These are phyloP conservation scores for Alviniconcha marisindica DNA, from an alignment of 1,140 invertebrate genomes.

Conservation along the genomic window DNA sequence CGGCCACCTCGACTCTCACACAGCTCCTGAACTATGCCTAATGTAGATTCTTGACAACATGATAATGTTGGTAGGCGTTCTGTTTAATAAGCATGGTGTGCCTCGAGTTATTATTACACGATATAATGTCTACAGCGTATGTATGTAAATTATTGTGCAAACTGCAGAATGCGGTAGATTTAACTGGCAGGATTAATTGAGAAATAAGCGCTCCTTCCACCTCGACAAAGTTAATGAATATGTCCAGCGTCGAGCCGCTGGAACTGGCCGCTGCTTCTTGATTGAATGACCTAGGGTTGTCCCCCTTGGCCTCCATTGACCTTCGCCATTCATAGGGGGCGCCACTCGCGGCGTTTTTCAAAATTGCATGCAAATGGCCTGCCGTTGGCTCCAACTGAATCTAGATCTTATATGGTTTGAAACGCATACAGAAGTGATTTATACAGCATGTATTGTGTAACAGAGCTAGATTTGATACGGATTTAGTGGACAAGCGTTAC, in stretches of 20 bases:
- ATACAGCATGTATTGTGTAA: not conserved
- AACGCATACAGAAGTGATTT: not conserved
- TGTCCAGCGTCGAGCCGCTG: not conserved
- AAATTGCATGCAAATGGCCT: slow-evolving; percentile 35
- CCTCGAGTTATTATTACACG: too few species aligned
- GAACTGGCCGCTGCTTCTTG: not conserved
- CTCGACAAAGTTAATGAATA: not conserved
- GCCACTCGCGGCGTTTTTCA: slow-evolving; percentile 16
- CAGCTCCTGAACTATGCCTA: too few species aligned
- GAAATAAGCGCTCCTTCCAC: too few species aligned
- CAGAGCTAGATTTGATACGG: not conserved
- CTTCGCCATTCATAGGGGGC: slow-evolving; percentile 12
- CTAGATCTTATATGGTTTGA: not conserved
- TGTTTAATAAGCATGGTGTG: too few species aligned
- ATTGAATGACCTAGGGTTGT: slow-evolving; percentile 33
- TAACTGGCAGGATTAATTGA: too few species aligned
- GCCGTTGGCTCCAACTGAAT: not conserved
- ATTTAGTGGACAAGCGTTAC: slow-evolving; percentile 4
- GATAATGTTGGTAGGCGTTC: too few species aligned
- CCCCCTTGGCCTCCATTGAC: not conserved
- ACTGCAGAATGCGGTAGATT: too few species aligned
- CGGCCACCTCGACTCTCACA: too few species aligned
- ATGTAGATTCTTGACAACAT: too few species aligned
- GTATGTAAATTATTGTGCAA: too few species aligned
- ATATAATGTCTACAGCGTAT: too few species aligned